Conservation (phyloP, 2,797 vertebrate genomes). For the Zalophus californianus region DNA sequence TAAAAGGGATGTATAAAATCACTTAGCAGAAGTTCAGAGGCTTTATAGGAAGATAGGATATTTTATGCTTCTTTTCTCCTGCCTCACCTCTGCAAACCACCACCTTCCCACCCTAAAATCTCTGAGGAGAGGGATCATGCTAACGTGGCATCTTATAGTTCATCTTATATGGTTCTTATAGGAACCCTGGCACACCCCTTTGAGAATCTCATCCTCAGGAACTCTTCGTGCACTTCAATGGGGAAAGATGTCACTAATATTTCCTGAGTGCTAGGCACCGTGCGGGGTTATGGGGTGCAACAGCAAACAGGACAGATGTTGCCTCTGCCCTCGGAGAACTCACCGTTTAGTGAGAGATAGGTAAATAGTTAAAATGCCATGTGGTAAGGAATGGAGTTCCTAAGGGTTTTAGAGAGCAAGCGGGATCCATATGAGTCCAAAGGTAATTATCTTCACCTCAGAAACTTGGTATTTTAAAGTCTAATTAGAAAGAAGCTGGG, state of each 20-base stretch:
- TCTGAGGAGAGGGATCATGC: background rate
- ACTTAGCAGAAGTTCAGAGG: background rate
- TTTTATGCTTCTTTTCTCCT: background rate
- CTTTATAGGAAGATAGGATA: background rate
- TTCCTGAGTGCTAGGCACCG: background rate
- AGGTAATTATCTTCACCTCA: background rate
- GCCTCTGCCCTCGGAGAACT: background rate
- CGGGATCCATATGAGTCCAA: background rate
- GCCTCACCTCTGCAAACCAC: background rate
- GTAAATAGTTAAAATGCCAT: background rate
- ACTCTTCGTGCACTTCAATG: background rate
- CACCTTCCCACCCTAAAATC: background rate
- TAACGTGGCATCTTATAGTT: background rate
- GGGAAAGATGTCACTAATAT: background rate
- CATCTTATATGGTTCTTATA: background rate
- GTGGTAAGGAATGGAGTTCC: background rate
- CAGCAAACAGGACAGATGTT: background rate
- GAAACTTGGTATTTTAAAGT: background rate
- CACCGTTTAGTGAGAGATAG: background rate
- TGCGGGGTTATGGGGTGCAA: background rate
- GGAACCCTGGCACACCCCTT: background rate
- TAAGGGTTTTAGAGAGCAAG: slow-evolving; percentile 26
- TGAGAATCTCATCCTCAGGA: slow-evolving; percentile 2
- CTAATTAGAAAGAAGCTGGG: background rate
- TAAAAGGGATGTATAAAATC: background rate